Conservation (phyloP, 2,113 vertebrate species). For the Periophthalmodon schlosseri region DNA sequence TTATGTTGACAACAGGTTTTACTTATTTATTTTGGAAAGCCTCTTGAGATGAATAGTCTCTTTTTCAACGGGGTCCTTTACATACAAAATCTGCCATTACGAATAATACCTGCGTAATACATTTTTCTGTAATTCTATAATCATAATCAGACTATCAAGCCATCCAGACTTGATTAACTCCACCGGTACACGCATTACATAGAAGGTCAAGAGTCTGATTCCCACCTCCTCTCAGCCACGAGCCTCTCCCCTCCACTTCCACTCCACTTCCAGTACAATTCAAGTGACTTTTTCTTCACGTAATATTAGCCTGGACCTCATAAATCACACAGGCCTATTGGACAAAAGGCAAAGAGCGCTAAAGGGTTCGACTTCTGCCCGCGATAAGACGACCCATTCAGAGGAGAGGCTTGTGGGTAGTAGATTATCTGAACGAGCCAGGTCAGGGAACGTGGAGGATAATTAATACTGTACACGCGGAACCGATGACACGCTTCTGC, state of each 20-base stretch:
- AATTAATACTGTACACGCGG: constrained; percentile 78
- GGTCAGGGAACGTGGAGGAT: constrained; percentile 59
- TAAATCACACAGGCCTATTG: constrained; percentile 73
- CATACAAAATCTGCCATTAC: too few species aligned
- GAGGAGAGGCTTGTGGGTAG: constrained; percentile 59
- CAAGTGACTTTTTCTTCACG: not conserved
- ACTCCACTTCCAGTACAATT: constrained; percentile 14
- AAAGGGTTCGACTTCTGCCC: constrained; percentile 49
- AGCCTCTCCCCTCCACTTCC: constrained; percentile 38
- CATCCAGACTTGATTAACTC: not conserved
- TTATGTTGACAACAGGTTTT: too few species aligned
- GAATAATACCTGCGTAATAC: too few species aligned
- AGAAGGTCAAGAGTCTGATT: not conserved
- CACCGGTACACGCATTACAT: not conserved
- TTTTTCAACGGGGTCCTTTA: too few species aligned
- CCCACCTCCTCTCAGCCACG: not conserved
- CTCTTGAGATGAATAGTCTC: too few species aligned
- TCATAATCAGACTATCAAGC: not conserved
- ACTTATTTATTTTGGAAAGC: too few species aligned
- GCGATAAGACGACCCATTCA: constrained; percentile 58
- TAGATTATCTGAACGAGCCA: constrained; percentile 69
- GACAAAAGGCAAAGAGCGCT: constrained; percentile 57
- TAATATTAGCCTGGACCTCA: constrained; percentile 65
- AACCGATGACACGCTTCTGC: constrained; percentile 73
- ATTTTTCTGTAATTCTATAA: not conserved